A percentile compares a stretch with the other conserved stretches of the same genome.
Evolutionary conservation across 2,797 vertebrate genomes (phyloP).

Genomic region (Poeciliopsis turneri): DNA sequence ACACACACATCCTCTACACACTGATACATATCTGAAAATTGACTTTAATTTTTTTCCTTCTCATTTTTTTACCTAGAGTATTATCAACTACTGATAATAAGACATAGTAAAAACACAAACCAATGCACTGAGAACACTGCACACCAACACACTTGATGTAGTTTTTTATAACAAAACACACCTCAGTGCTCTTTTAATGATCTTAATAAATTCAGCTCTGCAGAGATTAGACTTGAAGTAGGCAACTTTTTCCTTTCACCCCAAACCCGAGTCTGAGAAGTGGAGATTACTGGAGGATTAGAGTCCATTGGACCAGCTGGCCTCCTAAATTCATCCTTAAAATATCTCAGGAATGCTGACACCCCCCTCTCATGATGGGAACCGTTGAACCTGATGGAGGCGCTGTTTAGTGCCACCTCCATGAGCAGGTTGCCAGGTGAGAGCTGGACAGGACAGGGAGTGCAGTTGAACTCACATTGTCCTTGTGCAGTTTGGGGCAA

Average conservation of each 20-base stretch:
- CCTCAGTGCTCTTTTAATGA: neutral
- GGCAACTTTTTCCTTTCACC: constrained; percentile 42
- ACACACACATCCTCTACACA: neutral
- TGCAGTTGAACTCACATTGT: constrained; percentile 11
- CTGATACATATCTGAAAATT: neutral
- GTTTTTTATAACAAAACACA: neutral
- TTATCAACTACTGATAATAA: neutral
- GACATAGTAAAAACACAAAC: neutral
- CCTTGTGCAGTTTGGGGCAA: constrained; percentile 36
- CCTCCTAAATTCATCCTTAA: constrained; percentile 68
- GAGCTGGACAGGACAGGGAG: constrained; percentile 16
- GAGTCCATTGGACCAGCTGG: constrained; percentile 64
- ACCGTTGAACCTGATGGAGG: constrained; percentile 59
- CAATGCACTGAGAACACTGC: neutral
- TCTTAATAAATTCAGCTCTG: constrained; percentile 31
- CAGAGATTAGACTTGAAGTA: constrained; percentile 42
- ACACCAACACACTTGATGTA: neutral
- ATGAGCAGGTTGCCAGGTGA: constrained; percentile 36
- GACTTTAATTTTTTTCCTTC: neutral
- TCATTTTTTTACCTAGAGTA: neutral
- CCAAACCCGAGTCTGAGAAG: constrained; percentile 33
- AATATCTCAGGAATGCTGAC: constrained; percentile 77
- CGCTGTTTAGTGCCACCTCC: constrained; percentile 58
- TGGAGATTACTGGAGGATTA: constrained; percentile 73
- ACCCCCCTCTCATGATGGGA: constrained; percentile 44